Base-by-base conservation (phyloP, 2,113 vertebrate genomes). In the Crocuta crocuta region DNA sequence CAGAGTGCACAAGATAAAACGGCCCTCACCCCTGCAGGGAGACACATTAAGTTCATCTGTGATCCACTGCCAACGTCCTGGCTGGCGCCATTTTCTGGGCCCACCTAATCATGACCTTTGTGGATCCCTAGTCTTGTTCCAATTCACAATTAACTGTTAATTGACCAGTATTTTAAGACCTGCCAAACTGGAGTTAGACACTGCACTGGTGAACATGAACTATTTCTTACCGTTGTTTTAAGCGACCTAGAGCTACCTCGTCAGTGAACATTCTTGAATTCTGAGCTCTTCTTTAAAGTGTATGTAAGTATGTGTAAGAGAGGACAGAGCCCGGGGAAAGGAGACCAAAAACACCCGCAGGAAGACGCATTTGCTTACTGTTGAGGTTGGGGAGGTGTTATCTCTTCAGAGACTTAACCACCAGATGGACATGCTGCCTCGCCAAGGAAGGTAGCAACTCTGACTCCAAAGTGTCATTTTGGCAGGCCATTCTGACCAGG, bases 61-160 rank as follows among this genome's bases (percentile, higher is more conserved):
- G 97, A 97, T 97, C 94, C 15, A 3, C 86, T 96, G 96, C 98
- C 97, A 97, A 24, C 87, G 80, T 35, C 95, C 94, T 39, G 65
- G 35, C 85, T 68, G 87, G 71, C 83, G 82, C 90, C 61, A 9
- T 85, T 86, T 89, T 92, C 92, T 33, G 31, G 45, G 50, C 93
- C 79, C 48, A 73, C 11, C 78, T 79, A 94, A 61, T 97, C 81
- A 89, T 16, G 93, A 92, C 90, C 87, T 93, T 82, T 58, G 83
- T 70, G 79, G 86, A 73, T 95, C 65, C 82, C 78, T 61, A 82
- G 23, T 87, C 94, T 61, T 50, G 63, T 92, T 95, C 94, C 94
- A 71, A 4, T 66, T 68, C 86, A 66, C 82, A 95, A 43, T 95
- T 96, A 95, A 94, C 89, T 92, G 87, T 80, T 96, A 86, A 96